Conservation (phyloP, 2,113 vertebrate genomes). For the Mandrillus leucophaeus region DNA sequence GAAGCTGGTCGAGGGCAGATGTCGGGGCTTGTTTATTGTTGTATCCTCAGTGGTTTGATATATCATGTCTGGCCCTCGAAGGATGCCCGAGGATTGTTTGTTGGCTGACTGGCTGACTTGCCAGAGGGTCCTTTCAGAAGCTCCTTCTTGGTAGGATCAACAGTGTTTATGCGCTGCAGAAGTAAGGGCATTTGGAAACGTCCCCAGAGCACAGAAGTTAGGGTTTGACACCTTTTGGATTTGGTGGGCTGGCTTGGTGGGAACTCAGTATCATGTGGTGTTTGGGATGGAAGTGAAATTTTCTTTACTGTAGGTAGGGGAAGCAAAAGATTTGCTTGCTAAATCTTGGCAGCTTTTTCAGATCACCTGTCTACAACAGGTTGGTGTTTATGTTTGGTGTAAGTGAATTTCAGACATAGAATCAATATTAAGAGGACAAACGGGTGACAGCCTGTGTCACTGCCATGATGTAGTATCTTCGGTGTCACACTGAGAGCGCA, state of each 20-base stretch:
- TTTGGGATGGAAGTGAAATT: background rate
- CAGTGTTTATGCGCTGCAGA: background rate
- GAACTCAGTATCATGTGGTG: background rate
- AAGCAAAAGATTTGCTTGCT: background rate
- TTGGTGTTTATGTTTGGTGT: background rate
- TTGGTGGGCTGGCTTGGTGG: background rate
- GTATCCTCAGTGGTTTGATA: rapidly evolving
- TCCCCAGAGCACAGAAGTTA: background rate
- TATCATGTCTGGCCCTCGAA: background rate
- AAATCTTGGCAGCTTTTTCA: background rate
- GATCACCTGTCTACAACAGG: background rate
- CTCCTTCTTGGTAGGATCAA: rapidly evolving
- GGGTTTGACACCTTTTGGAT: background rate
- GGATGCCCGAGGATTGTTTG: background rate
- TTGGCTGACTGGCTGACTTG: background rate
- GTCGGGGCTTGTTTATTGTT: background rate
- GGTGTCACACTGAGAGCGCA: rapidly evolving
- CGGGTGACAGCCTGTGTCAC: background rate
- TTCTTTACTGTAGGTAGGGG: background rate
- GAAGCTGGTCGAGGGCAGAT: background rate
- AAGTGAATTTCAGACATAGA: background rate
- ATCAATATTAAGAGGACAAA: background rate
- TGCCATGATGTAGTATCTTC: background rate
- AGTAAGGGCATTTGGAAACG: background rate
- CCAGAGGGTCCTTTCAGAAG: too few species aligned